Conservation (phyloP, 2,888 invertebrate genomes). For the Panopea generosa region DNA sequence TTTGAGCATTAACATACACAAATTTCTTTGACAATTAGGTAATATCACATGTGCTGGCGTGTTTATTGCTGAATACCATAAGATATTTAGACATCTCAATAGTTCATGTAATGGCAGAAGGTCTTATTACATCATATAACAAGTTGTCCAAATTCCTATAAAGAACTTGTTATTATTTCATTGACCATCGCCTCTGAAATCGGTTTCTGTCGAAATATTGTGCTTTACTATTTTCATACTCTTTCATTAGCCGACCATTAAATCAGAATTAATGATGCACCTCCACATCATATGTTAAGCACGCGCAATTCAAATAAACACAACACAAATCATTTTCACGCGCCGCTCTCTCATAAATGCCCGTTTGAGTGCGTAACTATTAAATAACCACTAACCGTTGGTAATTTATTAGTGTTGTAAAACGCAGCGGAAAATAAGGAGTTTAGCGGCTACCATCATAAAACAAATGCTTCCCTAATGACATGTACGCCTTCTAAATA, state of each 20-base stretch:
- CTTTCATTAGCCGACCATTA: too few relatives aligned
- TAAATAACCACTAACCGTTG: constrained; percentile 47
- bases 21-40: too few relatives aligned
- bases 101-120: too few relatives aligned
- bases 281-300: constrained; percentile 13
- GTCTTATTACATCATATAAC: too few relatives aligned
- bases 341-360: constrained; percentile 18
- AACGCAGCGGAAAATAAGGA: constrained; percentile 43
- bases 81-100: too few relatives aligned
- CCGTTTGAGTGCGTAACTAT: constrained; percentile 24
- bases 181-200: too few relatives aligned
- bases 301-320: constrained; percentile 36
- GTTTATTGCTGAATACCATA: too few relatives aligned
- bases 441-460: constrained; percentile 38
- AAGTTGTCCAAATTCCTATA: too few relatives aligned
- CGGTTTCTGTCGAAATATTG: too few relatives aligned
- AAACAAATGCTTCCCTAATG: constrained; percentile 57
- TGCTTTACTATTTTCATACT: neutral
- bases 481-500: constrained; percentile 54
- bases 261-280: constrained; percentile 11
- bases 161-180: too few relatives aligned
- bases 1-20: too few relatives aligned
- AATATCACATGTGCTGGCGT: too few relatives aligned
- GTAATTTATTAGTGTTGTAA: constrained; percentile 45
- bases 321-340: constrained; percentile 32